phyloP scores from a whole-genome alignment of 2,888 invertebrate species.

The Noctua pronuba region DNA sequence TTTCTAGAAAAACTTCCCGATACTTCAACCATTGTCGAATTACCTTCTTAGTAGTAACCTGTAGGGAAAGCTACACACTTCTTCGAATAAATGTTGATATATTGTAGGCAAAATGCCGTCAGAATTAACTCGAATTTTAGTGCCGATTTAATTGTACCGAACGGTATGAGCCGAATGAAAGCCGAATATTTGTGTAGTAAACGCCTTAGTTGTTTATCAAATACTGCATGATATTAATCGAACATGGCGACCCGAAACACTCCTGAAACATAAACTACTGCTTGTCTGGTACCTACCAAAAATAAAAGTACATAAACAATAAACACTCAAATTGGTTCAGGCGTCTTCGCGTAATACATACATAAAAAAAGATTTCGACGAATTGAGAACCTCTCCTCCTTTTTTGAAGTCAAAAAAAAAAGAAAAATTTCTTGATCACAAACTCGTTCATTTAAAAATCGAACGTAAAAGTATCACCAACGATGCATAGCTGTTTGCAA shows the following conservation, averaged over 20 bases:
- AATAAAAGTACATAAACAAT: too few species aligned
- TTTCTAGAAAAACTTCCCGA: slow-evolving; percentile 4
- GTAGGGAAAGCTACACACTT: background rate
- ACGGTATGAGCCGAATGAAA: background rate
- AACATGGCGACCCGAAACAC: background rate
- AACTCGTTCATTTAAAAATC: slow-evolving; percentile 9
- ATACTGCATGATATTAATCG: background rate
- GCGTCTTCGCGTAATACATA: too few species aligned
- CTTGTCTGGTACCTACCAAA: background rate
- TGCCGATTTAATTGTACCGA: background rate
- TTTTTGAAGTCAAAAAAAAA: too few species aligned
- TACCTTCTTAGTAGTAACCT: background rate
- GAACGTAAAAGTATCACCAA: slow-evolving; percentile 7
- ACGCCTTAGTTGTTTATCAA: background rate
- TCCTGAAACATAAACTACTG: background rate
- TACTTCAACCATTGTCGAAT: slow-evolving; percentile 1
- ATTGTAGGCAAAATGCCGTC: background rate
- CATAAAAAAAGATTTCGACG: too few species aligned
- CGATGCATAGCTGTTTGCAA: slow-evolving; percentile 42
- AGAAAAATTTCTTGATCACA: too few species aligned
- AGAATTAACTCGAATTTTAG: background rate
- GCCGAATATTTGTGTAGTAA: background rate
- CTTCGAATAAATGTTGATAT: background rate
- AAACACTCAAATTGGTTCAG: too few species aligned
- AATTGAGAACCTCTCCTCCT: too few species aligned